Evolutionary conservation across 2,888 invertebrate genomes (phyloP), one percentile per base, ranked within the genome.

Genomic region (Caenorhabditis wallacei): DNA sequence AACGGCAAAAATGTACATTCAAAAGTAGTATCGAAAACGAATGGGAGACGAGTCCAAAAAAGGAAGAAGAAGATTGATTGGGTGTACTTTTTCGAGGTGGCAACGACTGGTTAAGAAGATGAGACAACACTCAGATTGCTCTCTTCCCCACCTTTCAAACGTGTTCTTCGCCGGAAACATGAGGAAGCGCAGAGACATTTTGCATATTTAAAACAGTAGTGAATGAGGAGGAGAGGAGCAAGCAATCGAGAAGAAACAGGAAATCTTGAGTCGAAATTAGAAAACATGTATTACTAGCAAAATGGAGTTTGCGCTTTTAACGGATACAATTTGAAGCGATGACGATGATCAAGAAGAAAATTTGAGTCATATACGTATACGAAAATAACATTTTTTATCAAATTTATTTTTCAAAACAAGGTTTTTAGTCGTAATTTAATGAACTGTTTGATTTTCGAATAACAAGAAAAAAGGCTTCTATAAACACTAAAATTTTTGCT

Each of bases 141-240:
- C 11, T 30, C 16, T n/a, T 46, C 63, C 40, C 48, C 72, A 74
- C 72, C 72, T 74, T n/a, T 74, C 43, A 53, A 54, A 75, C 51
- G 57, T 59, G 75, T 59, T 66, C 61, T 57, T 51, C 40, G 13
- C 74, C 74, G 74, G 74, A 74, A 74, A 66, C 48, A 54, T 57
- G 46, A 43, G 46, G 53, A 54, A 40, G 69, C 43, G 56, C 43
- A 63, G 61, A 72, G 13, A 54, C 74, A 40, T 66, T 75, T 75
- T 66, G 59, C 75, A 75, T 66, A 75, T 75, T 74, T 51, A 46
- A 75, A 75, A 66, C 75, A 48, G 75, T 64, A 56, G 18, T 30
- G 37, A 63, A 37, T 16, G 20, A 22, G 56, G 26, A 20, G 37
- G 24, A 30, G 63, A 54, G 22, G 72, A 43, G 63, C 54, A 64